These are phyloP conservation scores for Agriopis aurantiaria DNA, from an alignment of 2,888 invertebrate genomes.

Conservation along the genomic window DNA sequence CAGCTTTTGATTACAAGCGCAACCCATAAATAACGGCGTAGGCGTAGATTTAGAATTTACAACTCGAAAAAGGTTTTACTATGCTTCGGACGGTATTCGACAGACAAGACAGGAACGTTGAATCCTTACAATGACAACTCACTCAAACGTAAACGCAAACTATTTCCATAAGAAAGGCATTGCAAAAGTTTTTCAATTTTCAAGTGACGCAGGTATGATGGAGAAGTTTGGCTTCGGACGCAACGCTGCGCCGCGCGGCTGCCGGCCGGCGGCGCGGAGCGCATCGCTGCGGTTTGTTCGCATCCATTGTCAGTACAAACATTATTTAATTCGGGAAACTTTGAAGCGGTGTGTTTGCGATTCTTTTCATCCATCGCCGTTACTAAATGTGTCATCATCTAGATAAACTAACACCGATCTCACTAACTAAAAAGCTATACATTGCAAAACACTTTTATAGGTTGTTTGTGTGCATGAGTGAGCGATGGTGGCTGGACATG, in stretches of 20 bases:
- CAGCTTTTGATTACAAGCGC: slow-evolving; percentile 51
- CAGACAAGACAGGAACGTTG: slow-evolving; percentile 65
- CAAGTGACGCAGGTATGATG: slow-evolving; percentile 86
- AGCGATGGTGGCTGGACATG: too few relatives aligned
- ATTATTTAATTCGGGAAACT: slow-evolving; percentile 30
- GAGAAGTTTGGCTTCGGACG: slow-evolving; percentile 79
- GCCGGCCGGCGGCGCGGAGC: slow-evolving; percentile 41
- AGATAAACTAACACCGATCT: background rate
- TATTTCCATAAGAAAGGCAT: slow-evolving; percentile 85
- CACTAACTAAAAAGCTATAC: background rate
- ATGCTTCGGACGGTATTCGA: slow-evolving; percentile 28
- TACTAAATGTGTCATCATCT: background rate
- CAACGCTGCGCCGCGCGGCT: slow-evolving; percentile 45
- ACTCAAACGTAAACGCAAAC: slow-evolving; percentile 83
- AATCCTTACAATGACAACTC: slow-evolving; percentile 84
- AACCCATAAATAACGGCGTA: slow-evolving; percentile 31
- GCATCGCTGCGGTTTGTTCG: slow-evolving; percentile 49
- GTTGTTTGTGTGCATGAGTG: too few relatives aligned
- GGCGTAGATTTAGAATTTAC: slow-evolving; percentile 32
- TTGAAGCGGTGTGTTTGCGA: background rate
- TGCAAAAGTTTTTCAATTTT: slow-evolving; percentile 86
- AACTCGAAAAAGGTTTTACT: slow-evolving; percentile 14
- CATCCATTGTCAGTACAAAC: slow-evolving; percentile 40
- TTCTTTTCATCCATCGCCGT: background rate
- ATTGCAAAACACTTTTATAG: too few relatives aligned